Evolutionary conservation across 2,888 invertebrate species (phyloP), one percentile per base, ranked within the genome.

Genomic region (Dione juno): DNA sequence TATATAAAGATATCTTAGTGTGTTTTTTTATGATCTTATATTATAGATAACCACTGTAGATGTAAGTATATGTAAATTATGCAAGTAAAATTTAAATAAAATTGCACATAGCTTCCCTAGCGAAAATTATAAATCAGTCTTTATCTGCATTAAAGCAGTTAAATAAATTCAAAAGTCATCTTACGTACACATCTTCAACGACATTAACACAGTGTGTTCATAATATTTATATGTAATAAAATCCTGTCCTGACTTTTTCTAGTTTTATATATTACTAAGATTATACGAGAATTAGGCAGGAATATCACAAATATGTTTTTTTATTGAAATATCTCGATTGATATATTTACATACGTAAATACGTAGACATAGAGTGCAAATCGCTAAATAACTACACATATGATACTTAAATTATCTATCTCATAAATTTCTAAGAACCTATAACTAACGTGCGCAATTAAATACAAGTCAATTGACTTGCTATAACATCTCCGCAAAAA

Each of bases 131-230:
- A 61, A 11, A 61, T 5, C 21, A 61, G n/a, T 43, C n/a, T 45
- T 43, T 28, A 28, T 28, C 28, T 28, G 28, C 28, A 61, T 9
- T 6, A n/a, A 45, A 11, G 10, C n/a, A 13, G 28, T 45, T 43
- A 61, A 61, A 61, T 61, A 61, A 61, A 28, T 43, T 45, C 7
- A n/a, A 28, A 43, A 21, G 28, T 3, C 10, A 45, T 28, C 59
- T 43, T 43, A 28, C 41, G 43, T 28, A 43, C 35, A 35, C 9
- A 43, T 59, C 6, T 45, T 11, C 13, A 54, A 10, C 37, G 35
- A 53, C 13, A 28, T 54, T 54, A 54, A 10, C 54, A 37, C 54
- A 54, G 54, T n/a, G n/a, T 43, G 43, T 61, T 61, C 59, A 61
- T 28, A 61, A 45, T 43, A 28, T 64, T 64, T 35, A 11, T 64